Evolutionary conservation across 2,888 invertebrate genomes (phyloP).

Genomic region (Conus canariensis): DNA sequence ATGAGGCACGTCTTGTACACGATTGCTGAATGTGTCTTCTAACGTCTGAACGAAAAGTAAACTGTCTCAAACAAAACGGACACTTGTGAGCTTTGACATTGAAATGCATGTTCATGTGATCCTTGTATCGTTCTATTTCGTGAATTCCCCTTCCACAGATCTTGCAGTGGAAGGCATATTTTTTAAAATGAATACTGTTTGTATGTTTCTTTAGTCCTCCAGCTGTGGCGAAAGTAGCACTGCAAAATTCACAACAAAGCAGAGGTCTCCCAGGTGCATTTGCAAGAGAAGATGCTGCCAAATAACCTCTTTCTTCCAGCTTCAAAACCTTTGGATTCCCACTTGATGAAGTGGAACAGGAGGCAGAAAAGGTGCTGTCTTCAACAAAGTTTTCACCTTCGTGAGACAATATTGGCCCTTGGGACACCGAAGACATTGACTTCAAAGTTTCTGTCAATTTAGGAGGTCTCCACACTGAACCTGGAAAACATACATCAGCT

Average conservation of each 20-base stretch:
- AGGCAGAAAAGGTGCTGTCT: neutral
- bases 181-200: conserved; percentile 15
- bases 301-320: neutral
- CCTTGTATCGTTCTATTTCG: neutral
- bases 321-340: neutral
- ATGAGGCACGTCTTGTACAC: neutral
- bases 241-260: conserved; percentile 13
- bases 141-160: conserved; percentile 12
- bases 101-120: conserved; percentile 16
- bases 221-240: neutral
- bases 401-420: neutral
- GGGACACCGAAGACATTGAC: neutral
- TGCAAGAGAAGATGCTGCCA: neutral
- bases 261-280: conserved; percentile 7
- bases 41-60: conserved; percentile 7
- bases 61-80: neutral
- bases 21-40: conserved; percentile 7
- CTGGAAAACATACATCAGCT: conserved; percentile 36
- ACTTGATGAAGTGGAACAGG: neutral
- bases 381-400: neutral
- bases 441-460: conserved; percentile 8
- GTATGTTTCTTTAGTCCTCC: neutral
- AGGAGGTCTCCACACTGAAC: conserved; percentile 16
- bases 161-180: neutral
- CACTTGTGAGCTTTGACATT: conserved; percentile 25